phyloP scores from a whole-genome alignment of 1,140 invertebrate species.

The Chelonus insularis region DNA sequence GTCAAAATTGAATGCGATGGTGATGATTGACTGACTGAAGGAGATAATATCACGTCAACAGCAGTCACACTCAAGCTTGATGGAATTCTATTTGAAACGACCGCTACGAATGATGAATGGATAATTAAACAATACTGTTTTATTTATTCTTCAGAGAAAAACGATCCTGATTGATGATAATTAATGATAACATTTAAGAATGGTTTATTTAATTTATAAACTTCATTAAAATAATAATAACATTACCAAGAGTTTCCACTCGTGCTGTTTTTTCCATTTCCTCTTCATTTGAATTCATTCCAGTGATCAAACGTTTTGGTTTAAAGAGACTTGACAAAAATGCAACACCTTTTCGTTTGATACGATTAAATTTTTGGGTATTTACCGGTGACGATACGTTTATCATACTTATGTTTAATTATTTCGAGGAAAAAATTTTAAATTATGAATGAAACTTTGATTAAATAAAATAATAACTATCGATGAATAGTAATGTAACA shows the following conservation, averaged over 20 bases:
- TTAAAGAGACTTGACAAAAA: conserved; percentile 53
- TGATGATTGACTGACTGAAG: conserved; percentile 53
- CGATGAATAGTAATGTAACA: background rate
- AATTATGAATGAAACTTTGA: background rate
- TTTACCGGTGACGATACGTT: conserved; percentile 48
- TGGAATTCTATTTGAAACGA: conserved; percentile 54
- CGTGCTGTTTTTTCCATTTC: conserved; percentile 53
- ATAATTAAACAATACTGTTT: too few species aligned
- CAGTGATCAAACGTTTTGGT: conserved; percentile 48
- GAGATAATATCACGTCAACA: conserved; percentile 55
- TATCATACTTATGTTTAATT: conserved; percentile 48
- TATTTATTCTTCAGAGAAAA: too few species aligned
- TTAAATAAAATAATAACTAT: background rate
- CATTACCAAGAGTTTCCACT: conserved; percentile 51
- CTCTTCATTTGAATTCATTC: conserved; percentile 57
- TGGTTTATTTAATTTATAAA: too few species aligned
- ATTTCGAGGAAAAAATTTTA: background rate
- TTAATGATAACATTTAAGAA: too few species aligned
- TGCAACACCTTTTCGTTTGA: conserved; percentile 52
- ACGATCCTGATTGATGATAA: too few species aligned
- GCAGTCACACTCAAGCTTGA: conserved; percentile 60
- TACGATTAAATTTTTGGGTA: conserved; percentile 47
- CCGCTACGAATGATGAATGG: conserved; percentile 42
- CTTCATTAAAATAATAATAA: background rate
- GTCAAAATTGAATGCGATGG: conserved; percentile 67